A percentile compares a stretch with the other conserved stretches of the same genome.
These are phyloP conservation scores for Tolmerus cingulatus DNA, from an alignment of 2,888 invertebrate species.

Conservation along the genomic window DNA sequence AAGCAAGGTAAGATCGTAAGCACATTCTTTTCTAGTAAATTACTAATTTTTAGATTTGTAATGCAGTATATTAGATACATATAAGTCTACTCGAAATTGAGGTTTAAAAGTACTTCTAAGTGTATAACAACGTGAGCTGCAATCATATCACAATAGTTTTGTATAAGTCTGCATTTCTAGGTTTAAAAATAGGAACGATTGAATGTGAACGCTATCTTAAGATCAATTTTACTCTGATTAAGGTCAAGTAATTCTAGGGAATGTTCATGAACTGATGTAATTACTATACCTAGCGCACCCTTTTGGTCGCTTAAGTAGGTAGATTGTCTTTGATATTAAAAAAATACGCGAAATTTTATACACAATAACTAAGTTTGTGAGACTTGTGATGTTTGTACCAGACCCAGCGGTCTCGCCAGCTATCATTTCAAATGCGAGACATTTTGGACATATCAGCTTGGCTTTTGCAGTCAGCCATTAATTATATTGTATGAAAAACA, in stretches of 20 bases:
- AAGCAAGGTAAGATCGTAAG: not conserved
- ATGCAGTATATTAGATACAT: not conserved
- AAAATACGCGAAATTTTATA: constrained; percentile 34
- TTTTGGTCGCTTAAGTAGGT: constrained; percentile 44
- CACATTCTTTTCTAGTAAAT: not conserved
- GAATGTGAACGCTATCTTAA: constrained; percentile 7
- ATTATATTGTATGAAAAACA: not conserved
- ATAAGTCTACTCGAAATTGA: not conserved
- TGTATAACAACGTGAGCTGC: constrained; percentile 44
- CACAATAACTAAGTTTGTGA: constrained; percentile 43
- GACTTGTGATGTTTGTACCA: constrained; percentile 45
- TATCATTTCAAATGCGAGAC: not conserved
- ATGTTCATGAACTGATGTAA: constrained; percentile 41
- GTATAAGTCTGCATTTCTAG: constrained; percentile 16
- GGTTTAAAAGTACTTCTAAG: not conserved
- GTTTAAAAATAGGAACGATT: not conserved
- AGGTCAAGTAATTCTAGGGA: constrained; percentile 3
- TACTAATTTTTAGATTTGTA: not conserved
- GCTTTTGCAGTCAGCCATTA: not conserved
- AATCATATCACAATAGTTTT: constrained; percentile 46
- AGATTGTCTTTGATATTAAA: constrained; percentile 46
- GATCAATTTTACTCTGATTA: constrained; percentile 13
- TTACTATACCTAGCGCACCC: constrained; percentile 30
- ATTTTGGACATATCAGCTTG: constrained; percentile 3
- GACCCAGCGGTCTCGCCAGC: not conserved